Conservation (phyloP, 2,113 vertebrate species). For the Lamprologus lemairii region DNA sequence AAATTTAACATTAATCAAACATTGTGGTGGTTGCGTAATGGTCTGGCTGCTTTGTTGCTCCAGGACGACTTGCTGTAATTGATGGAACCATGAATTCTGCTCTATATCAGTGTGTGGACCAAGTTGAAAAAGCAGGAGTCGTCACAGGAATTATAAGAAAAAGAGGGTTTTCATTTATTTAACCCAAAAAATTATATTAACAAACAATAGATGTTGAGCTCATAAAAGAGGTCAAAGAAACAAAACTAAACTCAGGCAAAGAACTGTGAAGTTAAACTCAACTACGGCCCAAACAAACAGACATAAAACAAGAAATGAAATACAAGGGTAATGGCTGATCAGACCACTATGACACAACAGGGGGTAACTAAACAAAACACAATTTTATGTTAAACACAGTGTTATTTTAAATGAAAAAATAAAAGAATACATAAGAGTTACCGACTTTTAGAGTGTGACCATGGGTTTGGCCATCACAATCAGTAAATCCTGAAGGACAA, state of each 20-base stretch:
- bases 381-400: not conserved
- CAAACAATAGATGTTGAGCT: not conserved
- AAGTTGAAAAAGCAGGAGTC: not conserved
- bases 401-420: not conserved
- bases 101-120: not conserved
- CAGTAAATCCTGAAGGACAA: not conserved
- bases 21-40: not conserved
- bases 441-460: not conserved
- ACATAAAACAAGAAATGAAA: not conserved
- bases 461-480: not conserved
- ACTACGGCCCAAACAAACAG: not conserved
- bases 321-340: not conserved
- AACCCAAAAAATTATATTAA: accelerated
- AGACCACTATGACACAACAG: not conserved
- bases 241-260: not conserved
- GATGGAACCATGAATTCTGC: accelerated
- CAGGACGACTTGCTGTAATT: not conserved
- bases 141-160: not conserved
- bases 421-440: not conserved
- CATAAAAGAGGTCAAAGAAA: not conserved
- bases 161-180: not conserved
- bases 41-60: not conserved
- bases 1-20: not conserved
- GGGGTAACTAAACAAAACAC: too few species aligned
- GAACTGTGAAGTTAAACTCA: not conserved